Evolutionary conservation across 2,113 vertebrate species (phyloP).

Genomic region (Nibea coibor): DNA sequence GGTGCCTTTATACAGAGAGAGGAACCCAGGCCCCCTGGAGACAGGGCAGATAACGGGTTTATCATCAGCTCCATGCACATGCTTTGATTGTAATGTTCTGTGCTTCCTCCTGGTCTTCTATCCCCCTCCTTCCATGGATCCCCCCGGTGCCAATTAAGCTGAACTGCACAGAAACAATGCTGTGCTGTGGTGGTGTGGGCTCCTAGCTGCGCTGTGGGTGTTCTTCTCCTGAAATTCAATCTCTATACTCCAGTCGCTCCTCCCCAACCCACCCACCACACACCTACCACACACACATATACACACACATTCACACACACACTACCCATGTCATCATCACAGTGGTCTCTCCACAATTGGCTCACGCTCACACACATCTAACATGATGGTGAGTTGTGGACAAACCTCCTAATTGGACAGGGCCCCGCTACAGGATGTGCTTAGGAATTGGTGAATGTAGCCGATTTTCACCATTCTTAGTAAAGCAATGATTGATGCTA

Average conservation of each 20-base stretch:
- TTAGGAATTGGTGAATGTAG: not conserved
- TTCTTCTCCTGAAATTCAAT: slow-evolving; percentile 86
- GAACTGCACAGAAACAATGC: slow-evolving; percentile 95
- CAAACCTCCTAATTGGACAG: slow-evolving; percentile 18
- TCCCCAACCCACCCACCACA: slow-evolving; percentile 48
- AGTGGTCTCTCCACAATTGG: slow-evolving; percentile 40
- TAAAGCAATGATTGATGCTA: not conserved
- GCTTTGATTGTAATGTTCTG: slow-evolving; percentile 93
- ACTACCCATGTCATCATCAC: slow-evolving; percentile 42
- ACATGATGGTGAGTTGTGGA: slow-evolving; percentile 21
- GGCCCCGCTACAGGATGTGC: not conserved
- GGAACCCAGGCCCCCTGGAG: slow-evolving; percentile 80
- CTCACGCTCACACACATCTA: slow-evolving; percentile 36
- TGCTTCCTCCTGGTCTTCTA: slow-evolving; percentile 86
- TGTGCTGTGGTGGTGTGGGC: slow-evolving; percentile 90
- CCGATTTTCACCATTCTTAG: not conserved
- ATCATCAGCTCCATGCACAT: slow-evolving; percentile 88
- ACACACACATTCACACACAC: slow-evolving; percentile 14
- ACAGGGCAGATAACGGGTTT: slow-evolving; percentile 85
- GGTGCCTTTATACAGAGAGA: slow-evolving; percentile 85
- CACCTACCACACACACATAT: slow-evolving; percentile 59
- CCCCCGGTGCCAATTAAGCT: slow-evolving; percentile 94
- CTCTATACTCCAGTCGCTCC: slow-evolving; percentile 52
- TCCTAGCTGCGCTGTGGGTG: slow-evolving; percentile 94
- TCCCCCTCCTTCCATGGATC: slow-evolving; percentile 79